Base-by-base conservation (phyloP, 2,888 invertebrate genomes). In the Ophion slaviceki region DNA sequence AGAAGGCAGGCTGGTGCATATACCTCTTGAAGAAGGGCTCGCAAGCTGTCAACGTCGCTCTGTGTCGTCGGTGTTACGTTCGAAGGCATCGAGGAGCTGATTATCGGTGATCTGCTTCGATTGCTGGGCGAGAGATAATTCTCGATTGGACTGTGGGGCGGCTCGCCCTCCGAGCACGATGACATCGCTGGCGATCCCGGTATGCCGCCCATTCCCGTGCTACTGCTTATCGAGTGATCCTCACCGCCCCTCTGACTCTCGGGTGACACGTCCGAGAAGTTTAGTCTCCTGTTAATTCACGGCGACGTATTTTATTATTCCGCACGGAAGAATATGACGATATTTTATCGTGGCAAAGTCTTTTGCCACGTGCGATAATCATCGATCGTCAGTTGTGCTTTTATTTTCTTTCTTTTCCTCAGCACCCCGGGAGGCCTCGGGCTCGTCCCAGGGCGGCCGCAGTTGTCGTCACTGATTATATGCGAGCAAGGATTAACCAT, bases 21-120 rank as follows among this genome's bases (percentile, higher is more conserved):
- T 61, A 61, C 98, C 96, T 98, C 97, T 94, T 97, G 97, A 87
- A 98, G 94, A 87, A 97, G 95, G 86, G 96, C 95, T 91, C 96
- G 95, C 17, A 97, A 95, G 90, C 97, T 96, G 93, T 97, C 96
- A 77, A 97, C 96, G 89, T 97, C 97, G 72, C 95, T 95, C 88
- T 93, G 93, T 7, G 92, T 90, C 36, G 92, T 90, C 45, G 93
- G 94, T 83, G 94, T 94, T 89, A 93, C 94, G 64, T 94, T 95
- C 80, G 93, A 91, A 91, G 95, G 94, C 93, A 92, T 87, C 2
- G 93, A 92, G 5, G 93, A 92, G 88, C 92, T 93, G 85, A 93
- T 91, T 88, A 92, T 92, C 82, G 93, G 92, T 84, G 92, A 93
- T 90, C 92, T 91, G 90, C 92, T 93, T 86, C 92, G 92, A 89